A percentile compares a stretch with the other conserved stretches of the same genome.
Evolutionary conservation across 2,888 invertebrate species (phyloP).

Genomic region (Epicampocera succincta): DNA sequence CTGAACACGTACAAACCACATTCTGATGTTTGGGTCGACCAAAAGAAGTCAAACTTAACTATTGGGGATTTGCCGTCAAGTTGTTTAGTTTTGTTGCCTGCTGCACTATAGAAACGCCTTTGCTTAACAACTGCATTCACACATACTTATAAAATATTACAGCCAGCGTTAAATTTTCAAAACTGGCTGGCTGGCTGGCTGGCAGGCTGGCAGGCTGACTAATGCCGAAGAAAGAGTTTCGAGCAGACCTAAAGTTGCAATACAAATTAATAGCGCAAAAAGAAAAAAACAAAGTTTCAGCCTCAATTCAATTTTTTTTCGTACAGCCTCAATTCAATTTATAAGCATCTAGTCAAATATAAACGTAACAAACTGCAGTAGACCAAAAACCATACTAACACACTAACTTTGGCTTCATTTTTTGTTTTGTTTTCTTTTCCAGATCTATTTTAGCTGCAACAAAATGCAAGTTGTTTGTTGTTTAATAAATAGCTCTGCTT

Average conservation of each 20-base stretch:
- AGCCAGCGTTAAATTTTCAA: slow-evolving; percentile 18
- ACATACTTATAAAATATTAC: slow-evolving; percentile 19
- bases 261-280: slow-evolving; percentile 6
- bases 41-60: slow-evolving; percentile 53
- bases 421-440: background rate
- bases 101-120: slow-evolving; percentile 56
- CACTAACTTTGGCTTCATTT: slow-evolving; percentile 50
- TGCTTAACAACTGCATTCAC: slow-evolving; percentile 8
- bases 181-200: slow-evolving; percentile 4
- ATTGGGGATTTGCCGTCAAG: slow-evolving; percentile 39
- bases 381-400: slow-evolving; percentile 55
- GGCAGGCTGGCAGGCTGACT: background rate
- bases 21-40: slow-evolving; percentile 53
- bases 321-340: slow-evolving; percentile 49
- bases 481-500: too few species aligned
- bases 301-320: background rate
- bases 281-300: slow-evolving; percentile 10
- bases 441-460: slow-evolving; percentile 18
- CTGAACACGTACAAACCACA: slow-evolving; percentile 43
- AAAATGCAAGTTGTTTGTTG: background rate
- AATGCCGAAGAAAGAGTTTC: background rate
- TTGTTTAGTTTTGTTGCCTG: slow-evolving; percentile 39
- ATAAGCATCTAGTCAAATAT: background rate
- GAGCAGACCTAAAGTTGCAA: slow-evolving; percentile 8
- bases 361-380: slow-evolving; percentile 5